Evolutionary conservation across 2,888 invertebrate species (phyloP), one percentile per base, ranked within the genome.

Genomic region (Cheiracanthium punctorium): DNA sequence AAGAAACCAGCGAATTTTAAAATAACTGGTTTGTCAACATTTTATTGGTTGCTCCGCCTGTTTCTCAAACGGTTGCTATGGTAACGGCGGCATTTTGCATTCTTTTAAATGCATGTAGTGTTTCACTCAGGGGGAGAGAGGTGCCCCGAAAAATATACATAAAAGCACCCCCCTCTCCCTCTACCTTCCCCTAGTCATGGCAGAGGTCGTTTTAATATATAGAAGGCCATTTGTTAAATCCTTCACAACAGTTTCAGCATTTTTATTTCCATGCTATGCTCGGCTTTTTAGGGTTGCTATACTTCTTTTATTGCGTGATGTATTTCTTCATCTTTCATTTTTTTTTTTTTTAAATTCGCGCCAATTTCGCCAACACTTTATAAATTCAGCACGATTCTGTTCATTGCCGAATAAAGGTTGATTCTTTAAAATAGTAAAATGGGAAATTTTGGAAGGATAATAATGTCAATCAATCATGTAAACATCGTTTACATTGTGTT

Each of bases 181-280:
- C 74, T 28, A 20, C 24, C n/a, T n/a, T 10, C 10, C 7, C 10
- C 37, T 37, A 37, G 10, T 7, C 48, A 76, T 71, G 41, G 74
- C 43, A 75, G 79, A 85, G 85, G 85, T 85, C 85, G 80, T 80
- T 85, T 85, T 85, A 80, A 85, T 85, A 80, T 85, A 85, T 80
- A 74, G 80, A 80, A 85, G 75, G 80, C 75, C 80, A 80, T 85
- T 80, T 85, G 75, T 85, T 75, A 85, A 85, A 85, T 85, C 80
- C 85, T 74, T 85, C 85, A 80, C 70, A 85, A 75, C 85, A 85
- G 80, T 80, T 85, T 80, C 80, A 70, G 85, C 80, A 75, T 85
- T 85, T 85, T 85, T 85, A 80, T 85, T 85, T 75, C 85, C 73
- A 43, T 37, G 69, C 69, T 69, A 52, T 79, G 67, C 72, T 67